Conservation (phyloP, 2,113 vertebrate species). For the Hyaena hyaena region DNA sequence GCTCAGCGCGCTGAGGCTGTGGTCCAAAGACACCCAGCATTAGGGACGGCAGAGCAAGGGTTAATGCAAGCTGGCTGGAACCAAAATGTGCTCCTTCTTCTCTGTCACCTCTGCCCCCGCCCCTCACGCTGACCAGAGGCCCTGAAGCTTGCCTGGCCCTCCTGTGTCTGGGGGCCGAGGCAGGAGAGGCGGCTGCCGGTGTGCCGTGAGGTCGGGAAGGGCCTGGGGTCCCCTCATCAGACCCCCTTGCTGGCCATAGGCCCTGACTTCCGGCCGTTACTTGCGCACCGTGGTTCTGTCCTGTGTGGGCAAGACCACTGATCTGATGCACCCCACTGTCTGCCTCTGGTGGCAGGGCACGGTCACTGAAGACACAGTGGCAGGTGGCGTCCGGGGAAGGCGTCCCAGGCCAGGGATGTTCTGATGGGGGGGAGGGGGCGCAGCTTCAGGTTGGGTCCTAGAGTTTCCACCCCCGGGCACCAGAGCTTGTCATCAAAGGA, state of each 20-base stretch:
- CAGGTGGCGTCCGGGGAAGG: neutral
- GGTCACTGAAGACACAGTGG: accelerated
- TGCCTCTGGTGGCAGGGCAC: neutral
- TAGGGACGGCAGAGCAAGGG: neutral
- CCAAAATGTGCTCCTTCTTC: neutral
- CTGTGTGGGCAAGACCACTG: neutral
- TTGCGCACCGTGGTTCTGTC: too few species aligned
- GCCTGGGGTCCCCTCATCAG: neutral
- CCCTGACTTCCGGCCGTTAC: neutral
- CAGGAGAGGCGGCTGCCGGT: neutral
- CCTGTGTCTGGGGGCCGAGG: neutral
- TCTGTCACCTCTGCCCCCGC: neutral
- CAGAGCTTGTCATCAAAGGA: neutral
- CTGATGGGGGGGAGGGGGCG: too few species aligned
- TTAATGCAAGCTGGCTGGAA: neutral
- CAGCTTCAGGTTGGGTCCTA: neutral
- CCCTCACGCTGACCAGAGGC: neutral
- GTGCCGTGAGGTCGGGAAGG: neutral
- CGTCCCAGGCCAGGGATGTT: too few species aligned
- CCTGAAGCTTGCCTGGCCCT: neutral
- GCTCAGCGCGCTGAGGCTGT: neutral
- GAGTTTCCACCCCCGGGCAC: neutral
- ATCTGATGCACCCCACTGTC: accelerated
- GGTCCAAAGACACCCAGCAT: neutral
- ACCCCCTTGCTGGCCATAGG: accelerated